phyloP scores from a whole-genome alignment of 2,113 vertebrate genomes.

The Pteruthius melanotis region DNA sequence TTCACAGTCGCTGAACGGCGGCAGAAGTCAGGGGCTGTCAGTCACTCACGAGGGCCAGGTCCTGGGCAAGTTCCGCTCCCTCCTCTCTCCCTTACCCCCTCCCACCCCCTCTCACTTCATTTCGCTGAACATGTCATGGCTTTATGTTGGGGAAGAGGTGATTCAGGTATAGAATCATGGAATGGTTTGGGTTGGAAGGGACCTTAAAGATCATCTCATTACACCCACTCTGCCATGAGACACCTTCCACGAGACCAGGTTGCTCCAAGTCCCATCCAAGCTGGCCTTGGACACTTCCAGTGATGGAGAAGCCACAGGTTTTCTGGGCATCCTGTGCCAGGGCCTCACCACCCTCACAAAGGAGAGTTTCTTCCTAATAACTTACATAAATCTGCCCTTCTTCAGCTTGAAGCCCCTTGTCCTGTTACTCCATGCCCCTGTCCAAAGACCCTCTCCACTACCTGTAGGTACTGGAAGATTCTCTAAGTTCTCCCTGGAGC shows the following conservation, averaged over 20 bases:
- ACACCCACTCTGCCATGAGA: background rate
- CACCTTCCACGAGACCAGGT: background rate
- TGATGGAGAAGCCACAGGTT: background rate
- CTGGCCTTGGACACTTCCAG: background rate
- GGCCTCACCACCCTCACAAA: background rate
- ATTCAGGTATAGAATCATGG: background rate
- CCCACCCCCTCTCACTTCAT: background rate
- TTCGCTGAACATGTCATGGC: background rate
- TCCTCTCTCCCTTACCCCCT: background rate
- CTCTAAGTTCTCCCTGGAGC: background rate
- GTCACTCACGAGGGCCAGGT: background rate
- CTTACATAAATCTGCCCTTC: background rate
- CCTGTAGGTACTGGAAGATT: background rate
- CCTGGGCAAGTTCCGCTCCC: background rate
- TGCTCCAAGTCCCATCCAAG: accelerated
- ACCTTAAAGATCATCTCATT: background rate
- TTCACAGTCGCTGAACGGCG: background rate
- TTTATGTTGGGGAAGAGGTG: background rate
- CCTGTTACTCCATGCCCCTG: background rate
- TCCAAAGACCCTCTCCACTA: background rate
- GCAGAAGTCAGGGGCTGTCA: background rate
- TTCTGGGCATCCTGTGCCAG: background rate
- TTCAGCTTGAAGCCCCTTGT: background rate
- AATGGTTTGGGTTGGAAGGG: background rate
- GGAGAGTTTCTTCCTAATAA: background rate